Evolutionary conservation across 2,113 vertebrate genomes (phyloP), one percentile per base, ranked within the genome.

Genomic region (Drymodes brunneopygia): DNA sequence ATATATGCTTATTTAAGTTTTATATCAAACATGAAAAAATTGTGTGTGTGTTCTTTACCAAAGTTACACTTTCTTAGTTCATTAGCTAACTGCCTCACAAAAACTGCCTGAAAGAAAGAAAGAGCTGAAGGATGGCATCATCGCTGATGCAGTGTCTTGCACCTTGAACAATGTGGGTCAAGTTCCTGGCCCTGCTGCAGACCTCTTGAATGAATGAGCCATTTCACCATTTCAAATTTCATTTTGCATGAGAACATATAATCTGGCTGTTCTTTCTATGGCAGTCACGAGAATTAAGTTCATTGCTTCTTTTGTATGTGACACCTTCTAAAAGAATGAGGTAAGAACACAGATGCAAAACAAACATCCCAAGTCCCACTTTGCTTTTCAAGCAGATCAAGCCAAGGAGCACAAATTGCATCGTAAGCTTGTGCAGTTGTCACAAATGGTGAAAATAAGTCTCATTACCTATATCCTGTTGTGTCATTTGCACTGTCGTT

Each of bases 361-460:
- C 7, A 53, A 79, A 44, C 6, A 31, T 38, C 19, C 2, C 8
- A 74, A 81, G 25, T 36, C 25, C 33, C 0, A 0, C 38, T 60
- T 57, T 40, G 8, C n/a, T 87, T 81, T 83, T 69, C 56, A 64
- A 83, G 79, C 21, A 79, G 35, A 69, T 72, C 42, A 86, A 67
- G 36, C 5, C 29, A 58, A 25, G 25, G 40, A 64, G 35, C 56
- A 66, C 44, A 66, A 83, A 78, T 3, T 64, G 36, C 7, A 5
- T 40, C 67, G 75, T 27, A 81, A 81, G 9, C 27, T 54, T 77
- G 25, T 64, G 38, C 42, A 53, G 51, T 24, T 72, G 40, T 58
- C 79, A 94, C 27, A 82, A 95, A 81, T 2, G 45, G 31, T 61
- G 79, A 81, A 92, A 93, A 28, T n/a, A 81, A 87, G 75, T 54